phyloP scores from a whole-genome alignment of 2,888 invertebrate species.

The Oscheius onirici region DNA sequence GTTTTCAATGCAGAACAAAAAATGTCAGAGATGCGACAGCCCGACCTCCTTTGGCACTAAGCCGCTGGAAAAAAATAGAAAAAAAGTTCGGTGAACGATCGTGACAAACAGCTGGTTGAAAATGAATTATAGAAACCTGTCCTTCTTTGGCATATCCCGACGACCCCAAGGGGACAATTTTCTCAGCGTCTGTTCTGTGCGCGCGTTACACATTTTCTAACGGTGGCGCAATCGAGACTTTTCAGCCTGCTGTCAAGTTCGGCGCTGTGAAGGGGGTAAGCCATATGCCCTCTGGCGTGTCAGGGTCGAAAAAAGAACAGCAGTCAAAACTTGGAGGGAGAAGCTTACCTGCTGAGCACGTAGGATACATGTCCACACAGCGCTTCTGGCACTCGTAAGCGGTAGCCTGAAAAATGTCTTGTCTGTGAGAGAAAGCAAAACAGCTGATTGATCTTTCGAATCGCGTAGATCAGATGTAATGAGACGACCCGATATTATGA shows the following conservation, averaged over 20 bases:
- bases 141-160: background rate
- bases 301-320: constrained; percentile 8
- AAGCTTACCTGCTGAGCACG: constrained; percentile 54
- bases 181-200: background rate
- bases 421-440: background rate
- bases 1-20: too few relatives aligned
- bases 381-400: constrained; percentile 60
- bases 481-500: too few relatives aligned
- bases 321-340: background rate
- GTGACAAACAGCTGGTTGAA: too few relatives aligned
- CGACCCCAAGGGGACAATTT: background rate
- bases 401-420: constrained; percentile 36
- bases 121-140: too few relatives aligned
- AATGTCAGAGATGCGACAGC: too few relatives aligned
- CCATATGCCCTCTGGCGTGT: constrained; percentile 21
- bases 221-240: constrained; percentile 30
- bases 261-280: constrained; percentile 9
- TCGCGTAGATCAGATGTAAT: background rate
- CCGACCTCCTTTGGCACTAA: too few relatives aligned
- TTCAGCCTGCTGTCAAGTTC: constrained; percentile 28
- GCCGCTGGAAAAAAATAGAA: too few relatives aligned
- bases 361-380: constrained; percentile 59
- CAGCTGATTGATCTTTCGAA: background rate
- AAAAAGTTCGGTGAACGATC: too few relatives aligned
- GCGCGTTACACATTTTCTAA: constrained; percentile 24